Evolutionary conservation across 2,888 invertebrate species (phyloP), one percentile per base, ranked within the genome.

Genomic region (Syritta pipiens): DNA sequence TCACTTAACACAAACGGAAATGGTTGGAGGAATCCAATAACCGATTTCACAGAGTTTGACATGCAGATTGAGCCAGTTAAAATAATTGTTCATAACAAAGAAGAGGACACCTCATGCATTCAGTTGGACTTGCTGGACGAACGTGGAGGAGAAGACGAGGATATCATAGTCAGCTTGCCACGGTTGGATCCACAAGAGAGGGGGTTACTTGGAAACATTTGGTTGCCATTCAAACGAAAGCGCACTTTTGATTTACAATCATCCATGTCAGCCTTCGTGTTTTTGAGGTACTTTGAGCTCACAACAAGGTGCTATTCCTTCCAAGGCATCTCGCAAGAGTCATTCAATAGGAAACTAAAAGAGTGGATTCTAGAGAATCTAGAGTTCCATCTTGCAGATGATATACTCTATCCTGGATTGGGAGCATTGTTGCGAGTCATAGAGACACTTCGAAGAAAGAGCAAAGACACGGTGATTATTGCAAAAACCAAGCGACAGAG

Each of bases 1-100:
- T 81, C 83, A 19, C 83, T 88, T 6, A 89, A 89, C 65, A 89
- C 89, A 1, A 86, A 89, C 67, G 89, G 89, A 9, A 88, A 88
- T 67, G 87, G 86, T 6, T 89, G 89, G 89, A 83, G 62, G 22
- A 12, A 76, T 4, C 85, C 88, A 0, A 65, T 82, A 0, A 40
- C 26, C 2, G 84, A 88, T 71, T 83, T 87, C 10, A 81, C 57
- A 1, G 81, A 84, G 60, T 65, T 85, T 28, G 63, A 83, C 2
- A 51, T 82, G 3, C 68, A 72, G 4, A 83, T 86, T 55, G 83
- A 85, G 51, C 84, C 86, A 7, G 37, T 86, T 3, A 79, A 55
- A 26, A 77, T 84, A 53, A 17, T 63, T 3, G 19, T 48, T 2
- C 72, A 35, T 4, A 28, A 35, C 10, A 30, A 67, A 3, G 46